Evolutionary conservation across 2,113 vertebrate species (phyloP).

Genomic region (Vidua chalybeata): DNA sequence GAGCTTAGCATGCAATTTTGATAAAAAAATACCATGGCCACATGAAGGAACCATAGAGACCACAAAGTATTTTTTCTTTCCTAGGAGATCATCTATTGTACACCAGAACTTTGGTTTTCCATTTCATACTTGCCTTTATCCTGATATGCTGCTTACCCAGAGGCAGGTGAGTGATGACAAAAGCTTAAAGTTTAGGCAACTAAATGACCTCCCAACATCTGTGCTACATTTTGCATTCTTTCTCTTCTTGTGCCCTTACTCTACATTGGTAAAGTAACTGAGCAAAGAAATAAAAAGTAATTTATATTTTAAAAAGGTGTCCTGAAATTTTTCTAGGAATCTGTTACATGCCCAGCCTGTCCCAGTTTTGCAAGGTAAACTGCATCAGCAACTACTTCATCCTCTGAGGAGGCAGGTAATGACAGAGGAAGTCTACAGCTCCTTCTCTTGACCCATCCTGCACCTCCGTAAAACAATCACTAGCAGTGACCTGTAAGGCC

Average conservation of each 20-base stretch:
- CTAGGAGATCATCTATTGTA: not conserved
- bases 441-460: not conserved
- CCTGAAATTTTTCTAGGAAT: not conserved
- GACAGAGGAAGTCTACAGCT: not conserved
- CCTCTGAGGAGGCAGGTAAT: not conserved
- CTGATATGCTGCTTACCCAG: not conserved
- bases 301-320: not conserved
- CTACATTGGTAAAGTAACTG: not conserved
- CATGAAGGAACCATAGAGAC: rapidly evolving
- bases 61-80: not conserved
- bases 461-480: not conserved
- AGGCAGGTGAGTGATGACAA: not conserved
- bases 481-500: not conserved
- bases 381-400: not conserved
- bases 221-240: not conserved
- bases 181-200: not conserved
- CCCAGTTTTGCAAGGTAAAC: not conserved
- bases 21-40: not conserved
- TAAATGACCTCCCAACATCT: not conserved
- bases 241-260: not conserved
- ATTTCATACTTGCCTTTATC: not conserved
- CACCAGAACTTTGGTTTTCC: not conserved
- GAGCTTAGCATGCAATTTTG: not conserved
- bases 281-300: not conserved
- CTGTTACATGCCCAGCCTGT: not conserved